Evolutionary conservation across 2,888 invertebrate genomes (phyloP).

Genomic region (Falcaria lacertinaria): DNA sequence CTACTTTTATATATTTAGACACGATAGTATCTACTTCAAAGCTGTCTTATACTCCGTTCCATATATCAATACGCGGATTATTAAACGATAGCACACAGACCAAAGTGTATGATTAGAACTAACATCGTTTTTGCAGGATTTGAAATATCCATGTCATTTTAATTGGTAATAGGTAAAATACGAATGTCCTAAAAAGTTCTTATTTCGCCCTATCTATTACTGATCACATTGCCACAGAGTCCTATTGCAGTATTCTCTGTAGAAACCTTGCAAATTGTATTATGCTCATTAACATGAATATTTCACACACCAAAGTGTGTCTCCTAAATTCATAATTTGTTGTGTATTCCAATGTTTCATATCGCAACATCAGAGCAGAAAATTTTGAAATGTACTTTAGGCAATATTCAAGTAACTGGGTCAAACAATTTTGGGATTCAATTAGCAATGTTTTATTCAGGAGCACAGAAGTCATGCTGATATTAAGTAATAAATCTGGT

Average conservation of each 20-base stretch:
- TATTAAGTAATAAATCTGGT: neutral
- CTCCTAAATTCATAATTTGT: neutral
- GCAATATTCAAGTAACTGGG: conserved; percentile 4
- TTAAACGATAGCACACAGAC: too few relatives aligned
- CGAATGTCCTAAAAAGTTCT: too few relatives aligned
- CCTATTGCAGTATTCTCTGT: neutral
- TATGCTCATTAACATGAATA: neutral
- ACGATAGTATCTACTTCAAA: conserved; percentile 32
- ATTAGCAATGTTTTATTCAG: neutral
- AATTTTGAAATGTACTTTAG: conserved; percentile 4
- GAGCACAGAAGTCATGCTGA: neutral
- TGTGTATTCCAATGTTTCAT: neutral
- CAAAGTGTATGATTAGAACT: too few relatives aligned
- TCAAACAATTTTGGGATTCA: conserved; percentile 1
- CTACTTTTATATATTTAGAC: conserved; percentile 53
- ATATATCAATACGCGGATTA: too few relatives aligned
- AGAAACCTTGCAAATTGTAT: neutral
- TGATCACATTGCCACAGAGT: too few relatives aligned
- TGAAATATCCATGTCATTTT: too few relatives aligned
- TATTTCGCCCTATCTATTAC: too few relatives aligned
- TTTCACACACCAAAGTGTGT: neutral
- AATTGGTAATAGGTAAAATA: too few relatives aligned
- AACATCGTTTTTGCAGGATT: too few relatives aligned
- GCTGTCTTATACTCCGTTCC: conserved; percentile 33
- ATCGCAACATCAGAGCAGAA: neutral